Percentiles rank a stretch among this genome's conserved stretches.
Evolutionary conservation across 2,888 invertebrate species (phyloP).

Genomic region (Drosophila kanekoi): DNA sequence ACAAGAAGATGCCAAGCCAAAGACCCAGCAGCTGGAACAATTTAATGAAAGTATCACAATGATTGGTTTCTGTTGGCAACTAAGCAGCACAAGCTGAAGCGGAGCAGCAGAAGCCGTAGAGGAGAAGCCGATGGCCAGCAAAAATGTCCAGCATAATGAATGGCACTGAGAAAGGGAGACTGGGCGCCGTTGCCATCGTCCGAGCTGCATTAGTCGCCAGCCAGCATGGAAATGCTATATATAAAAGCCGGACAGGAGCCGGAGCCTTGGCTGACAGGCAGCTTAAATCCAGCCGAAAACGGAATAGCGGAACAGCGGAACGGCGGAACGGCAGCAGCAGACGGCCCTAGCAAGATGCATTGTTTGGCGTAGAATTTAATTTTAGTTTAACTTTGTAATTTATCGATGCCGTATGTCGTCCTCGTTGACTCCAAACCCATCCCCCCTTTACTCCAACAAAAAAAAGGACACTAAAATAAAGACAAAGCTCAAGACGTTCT

Average conservation of each 20-base stretch:
- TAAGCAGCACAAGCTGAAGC: constrained; percentile 57
- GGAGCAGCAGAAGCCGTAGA: constrained; percentile 17
- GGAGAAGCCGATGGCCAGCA: constrained; percentile 56
- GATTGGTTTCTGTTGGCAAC: constrained; percentile 80
- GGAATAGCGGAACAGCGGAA: constrained; percentile 37
- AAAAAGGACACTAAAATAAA: constrained; percentile 27
- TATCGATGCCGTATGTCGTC: constrained; percentile 81
- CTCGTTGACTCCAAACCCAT: constrained; percentile 21
- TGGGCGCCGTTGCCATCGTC: constrained; percentile 65
- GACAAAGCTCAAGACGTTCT: constrained; percentile 51
- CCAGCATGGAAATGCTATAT: constrained; percentile 80
- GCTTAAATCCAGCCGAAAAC: constrained; percentile 81
- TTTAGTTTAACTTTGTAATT: constrained; percentile 81
- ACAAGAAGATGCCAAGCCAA: constrained; percentile 35
- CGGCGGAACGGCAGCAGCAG: constrained; percentile 31
- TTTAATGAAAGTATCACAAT: constrained; percentile 82
- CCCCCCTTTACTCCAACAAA: not conserved
- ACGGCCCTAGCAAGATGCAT: constrained; percentile 70
- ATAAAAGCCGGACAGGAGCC: constrained; percentile 59
- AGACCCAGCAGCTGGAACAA: constrained; percentile 46
- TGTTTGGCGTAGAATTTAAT: constrained; percentile 81
- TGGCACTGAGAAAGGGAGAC: constrained; percentile 78
- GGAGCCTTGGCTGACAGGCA: constrained; percentile 74
- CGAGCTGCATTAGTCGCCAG: constrained; percentile 80
- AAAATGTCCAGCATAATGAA: constrained; percentile 74